phyloP scores from a whole-genome alignment of 2,888 invertebrate species.

The Diachrysia chrysitis region DNA sequence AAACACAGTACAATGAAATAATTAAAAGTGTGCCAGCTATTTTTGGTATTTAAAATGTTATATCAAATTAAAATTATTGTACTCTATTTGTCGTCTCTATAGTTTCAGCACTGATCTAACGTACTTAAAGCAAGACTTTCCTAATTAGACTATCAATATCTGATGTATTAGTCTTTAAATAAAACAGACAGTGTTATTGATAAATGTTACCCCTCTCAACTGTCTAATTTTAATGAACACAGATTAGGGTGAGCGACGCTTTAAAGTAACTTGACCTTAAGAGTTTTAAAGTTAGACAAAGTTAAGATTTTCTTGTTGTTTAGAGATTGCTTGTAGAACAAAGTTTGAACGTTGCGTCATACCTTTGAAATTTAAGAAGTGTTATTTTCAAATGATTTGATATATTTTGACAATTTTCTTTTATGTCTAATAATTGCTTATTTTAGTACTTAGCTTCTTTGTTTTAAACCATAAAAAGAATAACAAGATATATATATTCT shows the following conservation, averaged over 20 bases:
- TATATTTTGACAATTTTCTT: background rate
- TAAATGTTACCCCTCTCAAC: constrained; percentile 2
- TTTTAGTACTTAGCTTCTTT: too few relatives aligned
- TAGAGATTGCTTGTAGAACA: background rate
- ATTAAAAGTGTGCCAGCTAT: too few relatives aligned
- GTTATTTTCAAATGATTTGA: background rate
- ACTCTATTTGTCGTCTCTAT: background rate
- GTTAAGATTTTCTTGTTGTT: constrained; percentile 16
- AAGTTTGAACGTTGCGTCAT: background rate
- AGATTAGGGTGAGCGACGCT: background rate
- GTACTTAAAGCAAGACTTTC: background rate
- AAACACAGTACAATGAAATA: too few relatives aligned
- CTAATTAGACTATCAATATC: background rate
- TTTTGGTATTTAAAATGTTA: background rate
- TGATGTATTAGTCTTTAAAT: background rate
- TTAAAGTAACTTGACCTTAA: constrained; percentile 7
- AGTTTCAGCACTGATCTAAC: background rate
- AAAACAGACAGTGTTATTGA: background rate
- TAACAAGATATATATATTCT: too few relatives aligned
- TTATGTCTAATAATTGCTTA: background rate
- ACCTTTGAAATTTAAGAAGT: background rate
- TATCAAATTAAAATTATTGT: too few relatives aligned
- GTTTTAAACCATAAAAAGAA: too few relatives aligned
- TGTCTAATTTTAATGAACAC: constrained; percentile 5
- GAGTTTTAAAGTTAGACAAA: constrained; percentile 10